Conservation (phyloP, 2,888 invertebrate genomes). For the Apotomis turbidana region DNA sequence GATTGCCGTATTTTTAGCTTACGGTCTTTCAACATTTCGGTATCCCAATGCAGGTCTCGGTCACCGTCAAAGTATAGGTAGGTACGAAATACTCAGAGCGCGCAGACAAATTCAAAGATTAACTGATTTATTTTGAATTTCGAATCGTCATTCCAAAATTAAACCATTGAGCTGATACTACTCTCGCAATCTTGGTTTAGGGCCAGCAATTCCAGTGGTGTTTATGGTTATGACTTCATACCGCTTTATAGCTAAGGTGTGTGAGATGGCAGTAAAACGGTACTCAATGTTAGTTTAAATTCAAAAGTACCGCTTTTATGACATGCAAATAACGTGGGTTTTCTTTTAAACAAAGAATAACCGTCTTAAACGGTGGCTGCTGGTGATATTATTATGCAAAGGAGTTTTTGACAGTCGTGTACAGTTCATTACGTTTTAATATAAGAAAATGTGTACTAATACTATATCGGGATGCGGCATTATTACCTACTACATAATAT, state of each 20-base stretch:
- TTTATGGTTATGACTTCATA: conserved; percentile 40
- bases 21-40: no score
- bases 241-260: conserved; percentile 26
- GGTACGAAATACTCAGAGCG: no score
- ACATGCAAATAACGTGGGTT: conserved; percentile 7
- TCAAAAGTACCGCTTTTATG: conserved; percentile 14
- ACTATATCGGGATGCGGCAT: no score
- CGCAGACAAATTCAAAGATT: no score
- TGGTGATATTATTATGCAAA: neutral
- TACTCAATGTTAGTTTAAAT: conserved; percentile 25
- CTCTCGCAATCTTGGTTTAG: conserved; percentile 35
- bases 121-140: neutral
- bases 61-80: no score
- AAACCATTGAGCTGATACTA: conserved; percentile 10
- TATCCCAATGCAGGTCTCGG: no score
- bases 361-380: neutral
- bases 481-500: no score
- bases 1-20: no score
- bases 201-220: conserved; percentile 31
- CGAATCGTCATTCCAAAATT: neutral
- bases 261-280: conserved; percentile 19
- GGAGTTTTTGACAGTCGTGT: neutral
- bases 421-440: no score
- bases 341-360: neutral
- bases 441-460: no score